Percentiles rank a stretch among this genome's conserved stretches.
Evolutionary conservation across 2,113 vertebrate genomes (phyloP).

Genomic region (Saccopteryx leptura): DNA sequence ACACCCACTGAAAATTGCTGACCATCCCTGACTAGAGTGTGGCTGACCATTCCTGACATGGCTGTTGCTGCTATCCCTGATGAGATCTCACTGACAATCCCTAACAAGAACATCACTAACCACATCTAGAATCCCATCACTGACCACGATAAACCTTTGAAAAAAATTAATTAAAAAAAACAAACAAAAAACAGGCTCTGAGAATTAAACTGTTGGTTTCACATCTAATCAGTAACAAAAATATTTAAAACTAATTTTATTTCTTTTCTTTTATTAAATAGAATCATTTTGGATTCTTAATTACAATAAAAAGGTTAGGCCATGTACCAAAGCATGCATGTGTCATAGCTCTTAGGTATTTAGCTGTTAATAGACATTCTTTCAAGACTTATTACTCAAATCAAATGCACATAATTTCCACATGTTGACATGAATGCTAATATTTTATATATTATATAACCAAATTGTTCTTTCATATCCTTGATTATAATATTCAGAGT

Average conservation of each 20-base stretch:
- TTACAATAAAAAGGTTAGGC: neutral
- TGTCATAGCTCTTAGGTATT: constrained; percentile 41
- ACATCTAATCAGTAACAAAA: neutral
- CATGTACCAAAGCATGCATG: constrained; percentile 61
- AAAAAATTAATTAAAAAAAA: neutral
- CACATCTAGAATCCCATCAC: neutral
- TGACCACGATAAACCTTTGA: neutral
- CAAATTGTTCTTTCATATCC: constrained; percentile 76
- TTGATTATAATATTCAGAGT: constrained; percentile 80
- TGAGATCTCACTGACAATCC: neutral
- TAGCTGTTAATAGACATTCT: constrained; percentile 54
- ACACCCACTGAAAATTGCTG: neutral
- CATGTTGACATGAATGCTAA: constrained; percentile 71
- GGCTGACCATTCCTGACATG: neutral
- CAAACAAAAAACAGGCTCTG: neutral
- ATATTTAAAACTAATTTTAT: neutral
- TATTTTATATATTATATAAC: constrained; percentile 79
- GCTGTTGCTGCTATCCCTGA: neutral
- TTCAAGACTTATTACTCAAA: constrained; percentile 79
- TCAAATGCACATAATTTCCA: constrained; percentile 67
- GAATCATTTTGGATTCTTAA: neutral
- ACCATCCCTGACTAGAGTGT: too few species aligned
- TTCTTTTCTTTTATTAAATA: neutral
- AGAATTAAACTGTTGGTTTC: neutral
- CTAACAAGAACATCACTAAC: neutral